Base-by-base conservation (phyloP, 2,113 vertebrate genomes). In the Tetrao urogallus region DNA sequence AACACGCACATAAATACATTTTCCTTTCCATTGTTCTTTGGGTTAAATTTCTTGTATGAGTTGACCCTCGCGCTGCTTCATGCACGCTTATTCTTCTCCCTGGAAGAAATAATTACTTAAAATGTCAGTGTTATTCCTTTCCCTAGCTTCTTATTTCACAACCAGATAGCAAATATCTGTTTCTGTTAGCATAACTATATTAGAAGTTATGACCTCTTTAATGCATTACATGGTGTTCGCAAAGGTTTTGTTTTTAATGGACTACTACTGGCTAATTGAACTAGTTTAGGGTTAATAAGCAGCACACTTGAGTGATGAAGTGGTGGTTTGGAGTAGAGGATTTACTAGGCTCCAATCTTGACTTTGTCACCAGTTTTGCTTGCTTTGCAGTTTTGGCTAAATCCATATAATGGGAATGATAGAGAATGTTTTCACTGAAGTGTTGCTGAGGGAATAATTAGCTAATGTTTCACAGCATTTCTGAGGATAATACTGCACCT, bases 61-160 rank as follows among this genome's bases (percentile, higher is more conserved):
- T 54, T 45, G 54, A 47, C 27, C 52, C 47, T 69, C 20, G 11
- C 8, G 70, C 40, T 58, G 48, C 56, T 92, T 93, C 36, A 3
- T n/a, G 75, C 10, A 2, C 47, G 1, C 58, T 92, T 92, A 57
- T 43, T 94, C 96, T 89, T 82, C 56, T 86, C 20, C 22, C 7
- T 47, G 43, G 81, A 81, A 84, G 89, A 86, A 94, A 64, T 65
- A 85, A 88, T 88, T 80, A 83, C 10, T 86, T 61, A 94, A 47
- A 21, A 69, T 93, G 84, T 96, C 19, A 40, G 22, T 87, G 47
- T 89, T 92, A 58, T 84, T 94, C 79, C 43, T 78, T 81, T 86
- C 25, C 28, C 56, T 78, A 82, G 27, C 67, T 97, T 92, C 79
- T 79, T 72, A 70, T 58, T 89, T 88, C 72, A 74, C 42, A 95